Evolutionary conservation across 92 coral and sea anemone genomes (phyloP), one percentile per base, ranked within the genome.

Genomic region (Metridium senile): DNA sequence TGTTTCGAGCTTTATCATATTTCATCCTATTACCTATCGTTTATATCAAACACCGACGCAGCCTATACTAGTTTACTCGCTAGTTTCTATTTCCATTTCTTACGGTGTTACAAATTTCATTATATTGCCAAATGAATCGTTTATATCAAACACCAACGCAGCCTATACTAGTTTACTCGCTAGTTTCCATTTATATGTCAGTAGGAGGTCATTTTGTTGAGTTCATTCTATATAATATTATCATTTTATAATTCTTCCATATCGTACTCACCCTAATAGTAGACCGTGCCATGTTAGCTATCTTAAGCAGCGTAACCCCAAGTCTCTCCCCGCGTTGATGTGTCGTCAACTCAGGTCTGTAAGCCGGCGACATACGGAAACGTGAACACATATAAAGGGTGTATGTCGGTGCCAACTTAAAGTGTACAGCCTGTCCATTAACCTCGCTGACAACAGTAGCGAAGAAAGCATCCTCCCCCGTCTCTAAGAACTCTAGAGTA

Each of bases 401-500:
- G 78, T 93, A 96, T 9, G 99, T 96, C 27, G 99, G 99, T 0
- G 99, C 97, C 47, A 96, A 89, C 79, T 96, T 96, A 77, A 96
- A 96, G 39, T 96, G 97, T 25, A 96, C 99, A 34, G 96, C 97
- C 1, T 88, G 92, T 18, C 99, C 99, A 80, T 96, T 96, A 20
- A 96, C 99, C 58, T 96, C 99, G 26, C 99, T 96, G 56, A 89
- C 74, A 26, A 96, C 99, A 9, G 94, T 98, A 34, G 99, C 99
- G 83, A 96, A 96, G 87, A 96, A 96, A 17, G 99, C 99, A 64
- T 96, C 99, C 68, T 96, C 99, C 19, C 99, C 99, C 20, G 95
- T 87, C 65, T 96, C 99, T 43, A 90, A 80, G 78, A 93, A 96
- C 81, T 96, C 99, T 1, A 96, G 73, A 11, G 86, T 85, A 18